Evolutionary conservation across 2,797 vertebrate species (phyloP).

Genomic region (Tragelaphus oryx): DNA sequence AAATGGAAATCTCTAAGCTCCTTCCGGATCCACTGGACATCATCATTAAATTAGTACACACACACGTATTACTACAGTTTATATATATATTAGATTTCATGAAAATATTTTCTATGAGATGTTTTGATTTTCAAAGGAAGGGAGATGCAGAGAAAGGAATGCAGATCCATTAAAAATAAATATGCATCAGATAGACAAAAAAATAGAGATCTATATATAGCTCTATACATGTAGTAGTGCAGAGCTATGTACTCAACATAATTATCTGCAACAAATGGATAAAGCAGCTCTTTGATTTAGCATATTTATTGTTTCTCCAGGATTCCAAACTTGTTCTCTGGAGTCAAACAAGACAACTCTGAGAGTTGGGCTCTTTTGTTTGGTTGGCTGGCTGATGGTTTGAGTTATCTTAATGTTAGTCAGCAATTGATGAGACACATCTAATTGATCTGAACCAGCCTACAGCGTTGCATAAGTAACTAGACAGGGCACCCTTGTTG

Average conservation of each 20-base stretch:
- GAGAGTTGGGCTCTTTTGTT: neutral
- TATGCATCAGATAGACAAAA: neutral
- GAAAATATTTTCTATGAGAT: slow-evolving; percentile 4
- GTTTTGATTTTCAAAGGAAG: neutral
- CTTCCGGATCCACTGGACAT: neutral
- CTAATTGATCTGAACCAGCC: neutral
- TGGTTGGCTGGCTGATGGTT: neutral
- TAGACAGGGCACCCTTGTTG: neutral
- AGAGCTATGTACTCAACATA: neutral
- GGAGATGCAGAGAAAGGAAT: neutral
- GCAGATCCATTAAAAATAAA: neutral
- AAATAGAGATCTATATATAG: neutral
- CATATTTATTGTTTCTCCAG: neutral
- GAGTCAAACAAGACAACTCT: neutral
- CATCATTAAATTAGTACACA: slow-evolving; percentile 16
- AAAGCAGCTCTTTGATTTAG: neutral
- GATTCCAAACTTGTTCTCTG: neutral
- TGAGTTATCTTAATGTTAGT: slow-evolving; percentile 26
- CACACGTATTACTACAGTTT: neutral
- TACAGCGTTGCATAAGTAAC: neutral
- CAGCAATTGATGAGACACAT: slow-evolving; percentile 24
- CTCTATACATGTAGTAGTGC: neutral
- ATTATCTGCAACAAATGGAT: neutral
- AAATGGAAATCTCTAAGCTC: slow-evolving; percentile 15
- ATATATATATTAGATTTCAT: neutral